These are phyloP conservation scores for Thera obeliscata DNA, from an alignment of 2,888 invertebrate genomes.

Conservation along the genomic window DNA sequence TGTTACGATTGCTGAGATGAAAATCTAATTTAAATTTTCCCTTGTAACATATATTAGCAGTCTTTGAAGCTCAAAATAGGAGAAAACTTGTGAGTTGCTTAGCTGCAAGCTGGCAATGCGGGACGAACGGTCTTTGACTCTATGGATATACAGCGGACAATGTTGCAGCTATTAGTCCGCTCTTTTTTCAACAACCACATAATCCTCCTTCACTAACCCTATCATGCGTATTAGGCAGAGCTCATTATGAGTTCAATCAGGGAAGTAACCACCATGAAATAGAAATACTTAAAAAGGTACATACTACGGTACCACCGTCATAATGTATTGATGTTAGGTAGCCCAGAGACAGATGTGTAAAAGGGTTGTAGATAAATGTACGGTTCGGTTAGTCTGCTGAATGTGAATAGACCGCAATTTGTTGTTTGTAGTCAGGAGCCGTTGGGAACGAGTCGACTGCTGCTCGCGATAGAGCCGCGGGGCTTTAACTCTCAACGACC, in stretches of 20 bases:
- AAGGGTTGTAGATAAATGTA: neutral
- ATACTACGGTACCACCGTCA: too few relatives aligned
- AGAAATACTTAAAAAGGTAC: too few relatives aligned
- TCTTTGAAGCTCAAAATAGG: slow-evolving; percentile 35
- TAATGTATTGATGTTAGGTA: too few relatives aligned
- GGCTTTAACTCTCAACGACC: neutral
- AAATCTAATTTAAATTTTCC: too few relatives aligned
- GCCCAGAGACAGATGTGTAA: neutral
- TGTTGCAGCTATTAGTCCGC: slow-evolving; percentile 2
- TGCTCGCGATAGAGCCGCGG: neutral
- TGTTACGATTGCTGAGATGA: neutral
- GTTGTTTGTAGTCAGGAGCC: slow-evolving; percentile 11
- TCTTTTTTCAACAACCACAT: neutral
- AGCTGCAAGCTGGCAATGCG: slow-evolving; percentile 41
- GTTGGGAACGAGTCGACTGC: slow-evolving; percentile 1
- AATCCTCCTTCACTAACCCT: neutral
- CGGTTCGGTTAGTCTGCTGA: neutral
- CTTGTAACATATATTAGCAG: slow-evolving; percentile 1
- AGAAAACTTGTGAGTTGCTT: slow-evolving; percentile 45
- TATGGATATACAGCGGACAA: slow-evolving; percentile 30
- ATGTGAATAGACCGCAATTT: slow-evolving; percentile 6
- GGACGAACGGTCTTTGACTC: slow-evolving; percentile 44
- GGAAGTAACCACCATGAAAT: too few relatives aligned
- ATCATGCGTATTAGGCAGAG: too few relatives aligned
- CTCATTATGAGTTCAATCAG: too few relatives aligned